phyloP scores from a whole-genome alignment of 2,797 vertebrate species.

The Alcedo atthis region DNA sequence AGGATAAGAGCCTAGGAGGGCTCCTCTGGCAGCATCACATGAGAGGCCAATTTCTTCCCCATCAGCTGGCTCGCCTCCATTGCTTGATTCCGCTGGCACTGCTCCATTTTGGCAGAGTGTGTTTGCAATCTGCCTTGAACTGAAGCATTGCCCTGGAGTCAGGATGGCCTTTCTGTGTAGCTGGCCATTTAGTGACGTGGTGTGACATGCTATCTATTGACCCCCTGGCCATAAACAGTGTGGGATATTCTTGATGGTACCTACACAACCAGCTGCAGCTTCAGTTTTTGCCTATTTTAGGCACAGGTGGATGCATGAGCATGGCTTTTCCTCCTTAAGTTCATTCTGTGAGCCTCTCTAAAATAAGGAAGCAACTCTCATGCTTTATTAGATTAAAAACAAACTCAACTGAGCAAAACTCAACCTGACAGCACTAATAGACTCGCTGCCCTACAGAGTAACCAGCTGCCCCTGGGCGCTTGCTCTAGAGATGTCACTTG shows the following conservation, averaged over 20 bases:
- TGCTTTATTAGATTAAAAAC: not conserved
- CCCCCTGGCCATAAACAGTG: not conserved
- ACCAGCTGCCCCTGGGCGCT: accelerated
- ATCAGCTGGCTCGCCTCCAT: not conserved
- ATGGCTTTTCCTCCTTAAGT: not conserved
- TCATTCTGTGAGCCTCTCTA: not conserved
- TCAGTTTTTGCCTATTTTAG: not conserved
- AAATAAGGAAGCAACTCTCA: not conserved
- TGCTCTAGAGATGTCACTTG: not conserved
- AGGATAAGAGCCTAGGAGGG: accelerated
- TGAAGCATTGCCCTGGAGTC: not conserved
- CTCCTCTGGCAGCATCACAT: not conserved
- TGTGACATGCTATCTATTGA: not conserved
- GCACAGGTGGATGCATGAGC: not conserved
- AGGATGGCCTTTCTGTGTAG: conserved; percentile 17
- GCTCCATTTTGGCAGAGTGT: conserved; percentile 33
- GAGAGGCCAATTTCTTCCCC: not conserved
- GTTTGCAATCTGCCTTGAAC: conserved; percentile 46
- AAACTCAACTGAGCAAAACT: not conserved
- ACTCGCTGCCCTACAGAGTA: not conserved
- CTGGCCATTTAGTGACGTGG: not conserved
- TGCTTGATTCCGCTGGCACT: not conserved
- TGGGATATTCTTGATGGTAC: not conserved
- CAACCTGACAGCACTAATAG: not conserved
- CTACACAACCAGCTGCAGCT: accelerated